These are phyloP conservation scores for Spialia ferax DNA, from an alignment of 2,888 invertebrate species.

Conservation along the genomic window DNA sequence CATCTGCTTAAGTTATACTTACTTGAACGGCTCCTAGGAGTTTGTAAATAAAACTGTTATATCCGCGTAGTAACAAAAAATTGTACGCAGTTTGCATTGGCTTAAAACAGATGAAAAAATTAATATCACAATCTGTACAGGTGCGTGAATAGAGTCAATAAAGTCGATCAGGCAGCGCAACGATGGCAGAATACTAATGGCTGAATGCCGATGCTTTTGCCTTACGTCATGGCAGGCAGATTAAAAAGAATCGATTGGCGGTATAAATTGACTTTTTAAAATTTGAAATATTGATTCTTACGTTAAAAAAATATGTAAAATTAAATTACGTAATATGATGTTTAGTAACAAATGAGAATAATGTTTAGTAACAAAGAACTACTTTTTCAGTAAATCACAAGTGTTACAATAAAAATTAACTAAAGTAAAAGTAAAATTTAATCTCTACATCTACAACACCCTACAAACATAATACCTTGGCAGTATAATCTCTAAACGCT, in stretches of 20 bases:
- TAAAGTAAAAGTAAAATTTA: slow-evolving; percentile 12
- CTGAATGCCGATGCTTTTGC: slow-evolving; percentile 18
- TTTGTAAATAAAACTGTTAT: neutral
- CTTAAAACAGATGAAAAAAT: slow-evolving; percentile 25
- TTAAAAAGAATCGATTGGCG: neutral
- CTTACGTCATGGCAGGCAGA: slow-evolving; percentile 22
- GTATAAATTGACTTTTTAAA: neutral
- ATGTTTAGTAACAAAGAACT: too few relatives aligned
- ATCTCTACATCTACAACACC: slow-evolving; percentile 1
- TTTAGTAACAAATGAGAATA: too few relatives aligned
- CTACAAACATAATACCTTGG: neutral
- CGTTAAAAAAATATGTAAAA: too few relatives aligned
- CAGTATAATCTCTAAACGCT: slow-evolving; percentile 22
- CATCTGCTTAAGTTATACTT: too few relatives aligned
- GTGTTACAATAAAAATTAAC: neutral
- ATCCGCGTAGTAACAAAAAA: slow-evolving; percentile 10
- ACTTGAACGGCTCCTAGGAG: too few relatives aligned
- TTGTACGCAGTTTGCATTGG: neutral
- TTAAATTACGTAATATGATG: too few relatives aligned
- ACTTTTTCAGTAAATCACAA: neutral
- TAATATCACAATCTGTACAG: slow-evolving; percentile 35
- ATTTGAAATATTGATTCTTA: too few relatives aligned
- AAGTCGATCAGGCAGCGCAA: slow-evolving; percentile 27
- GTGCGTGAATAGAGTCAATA: slow-evolving; percentile 34
- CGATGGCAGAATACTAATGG: slow-evolving; percentile 22